phyloP scores from a whole-genome alignment of 2,888 invertebrate species.

The Drosophila mettleri region DNA sequence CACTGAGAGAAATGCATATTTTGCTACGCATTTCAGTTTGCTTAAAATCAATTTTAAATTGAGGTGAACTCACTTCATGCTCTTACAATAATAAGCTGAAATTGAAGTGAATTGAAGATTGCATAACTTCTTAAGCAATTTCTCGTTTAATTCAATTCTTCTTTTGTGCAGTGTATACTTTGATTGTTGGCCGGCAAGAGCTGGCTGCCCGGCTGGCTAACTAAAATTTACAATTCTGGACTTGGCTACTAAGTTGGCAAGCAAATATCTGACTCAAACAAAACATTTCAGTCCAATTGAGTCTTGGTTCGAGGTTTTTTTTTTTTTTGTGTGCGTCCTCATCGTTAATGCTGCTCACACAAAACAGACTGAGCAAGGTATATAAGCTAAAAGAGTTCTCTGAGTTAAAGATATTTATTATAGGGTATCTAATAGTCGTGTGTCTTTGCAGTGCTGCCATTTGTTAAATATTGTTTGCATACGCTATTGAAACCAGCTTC shows the following conservation, averaged over 20 bases:
- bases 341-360: conserved; percentile 17
- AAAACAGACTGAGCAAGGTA: neutral
- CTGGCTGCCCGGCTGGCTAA: conserved; percentile 21
- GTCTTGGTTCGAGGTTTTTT: conserved; percentile 2
- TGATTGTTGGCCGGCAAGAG: conserved; percentile 13
- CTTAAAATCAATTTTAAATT: too few relatives aligned
- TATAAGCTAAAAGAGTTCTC: neutral
- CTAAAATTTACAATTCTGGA: conserved; percentile 38
- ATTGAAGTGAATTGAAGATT: too few relatives aligned
- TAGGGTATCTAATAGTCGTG: conserved; percentile 18
- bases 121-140: too few relatives aligned
- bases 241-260: conserved; percentile 36
- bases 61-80: too few relatives aligned
- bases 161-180: conserved; percentile 21
- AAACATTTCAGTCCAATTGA: conserved; percentile 30
- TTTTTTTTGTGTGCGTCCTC: conserved; percentile 10
- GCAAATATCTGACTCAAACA: conserved; percentile 45
- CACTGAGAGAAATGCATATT: conserved; percentile 29
- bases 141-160: too few relatives aligned
- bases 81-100: too few relatives aligned
- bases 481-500: neutral
- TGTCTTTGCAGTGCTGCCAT: neutral
- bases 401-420: neutral
- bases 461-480: conserved; percentile 41
- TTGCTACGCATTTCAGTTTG: too few relatives aligned